phyloP scores from a whole-genome alignment of 2,888 invertebrate species.

The Brachyptera risi region DNA sequence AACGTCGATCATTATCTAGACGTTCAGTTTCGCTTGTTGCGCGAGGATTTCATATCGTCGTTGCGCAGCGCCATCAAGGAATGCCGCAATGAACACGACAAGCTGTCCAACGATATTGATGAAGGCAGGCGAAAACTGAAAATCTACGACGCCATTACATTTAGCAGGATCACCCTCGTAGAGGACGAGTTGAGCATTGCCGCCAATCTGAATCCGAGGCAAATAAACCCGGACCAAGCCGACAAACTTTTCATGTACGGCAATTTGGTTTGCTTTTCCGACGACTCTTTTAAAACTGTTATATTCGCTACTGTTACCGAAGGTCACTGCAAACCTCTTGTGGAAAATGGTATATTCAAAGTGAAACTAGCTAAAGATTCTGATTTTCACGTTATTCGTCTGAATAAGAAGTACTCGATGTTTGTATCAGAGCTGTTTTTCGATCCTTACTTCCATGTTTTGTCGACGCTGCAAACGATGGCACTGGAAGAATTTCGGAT shows the following conservation, averaged over 20 bases:
- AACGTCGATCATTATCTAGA: conserved; percentile 48
- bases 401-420: conserved; percentile 50
- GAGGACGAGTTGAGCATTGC: conserved; percentile 13
- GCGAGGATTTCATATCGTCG: conserved; percentile 49
- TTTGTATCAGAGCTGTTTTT: conserved; percentile 76
- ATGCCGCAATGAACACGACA: conserved; percentile 36
- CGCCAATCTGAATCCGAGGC: conserved; percentile 37
- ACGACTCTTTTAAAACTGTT: conserved; percentile 21
- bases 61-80: conserved; percentile 54
- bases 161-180: too few species aligned
- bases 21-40: conserved; percentile 46
- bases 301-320: conserved; percentile 24
- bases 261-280: conserved; percentile 66
- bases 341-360: conserved; percentile 38
- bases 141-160: too few species aligned
- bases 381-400: conserved; percentile 36
- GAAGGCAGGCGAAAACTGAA: too few species aligned
- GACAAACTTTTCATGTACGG: conserved; percentile 58
- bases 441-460: conserved; percentile 73
- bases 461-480: conserved; percentile 58
- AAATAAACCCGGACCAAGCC: conserved; percentile 32
- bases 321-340: too few species aligned
- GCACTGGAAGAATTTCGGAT: conserved; percentile 55
- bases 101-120: neutral
- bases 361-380: conserved; percentile 41